These are phyloP conservation scores for Callimorpha dominula DNA, from an alignment of 2,888 invertebrate genomes.

Conservation along the genomic window DNA sequence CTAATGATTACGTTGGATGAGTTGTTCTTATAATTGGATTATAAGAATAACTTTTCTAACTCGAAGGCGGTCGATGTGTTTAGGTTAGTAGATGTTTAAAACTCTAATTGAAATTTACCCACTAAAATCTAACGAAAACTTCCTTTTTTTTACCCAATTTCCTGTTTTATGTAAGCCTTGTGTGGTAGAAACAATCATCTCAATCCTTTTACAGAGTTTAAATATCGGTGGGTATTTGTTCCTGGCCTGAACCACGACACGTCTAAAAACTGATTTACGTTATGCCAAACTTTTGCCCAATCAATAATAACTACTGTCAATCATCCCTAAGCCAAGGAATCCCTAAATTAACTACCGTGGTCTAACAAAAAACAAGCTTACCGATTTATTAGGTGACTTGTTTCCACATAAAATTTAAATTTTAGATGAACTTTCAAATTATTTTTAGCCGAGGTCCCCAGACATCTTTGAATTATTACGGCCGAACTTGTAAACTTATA, in stretches of 20 bases:
- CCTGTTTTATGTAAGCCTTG: too few relatives aligned
- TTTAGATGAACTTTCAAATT: constrained; percentile 26
- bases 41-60: too few relatives aligned
- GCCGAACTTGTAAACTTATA: constrained; percentile 22
- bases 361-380: not conserved
- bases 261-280: not conserved
- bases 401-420: constrained; percentile 22
- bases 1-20: too few relatives aligned
- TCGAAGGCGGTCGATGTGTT: too few relatives aligned
- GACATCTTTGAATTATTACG: constrained; percentile 38
- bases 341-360: not conserved
- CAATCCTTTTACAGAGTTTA: not conserved
- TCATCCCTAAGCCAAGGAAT: not conserved
- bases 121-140: too few relatives aligned
- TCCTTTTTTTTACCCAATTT: too few relatives aligned
- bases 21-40: too few relatives aligned
- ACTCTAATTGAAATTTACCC: too few relatives aligned
- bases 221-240: not conserved
- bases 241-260: not conserved
- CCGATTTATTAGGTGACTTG: not conserved
- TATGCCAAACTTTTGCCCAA: not conserved
- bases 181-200: not conserved
- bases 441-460: constrained; percentile 22
- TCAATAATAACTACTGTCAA: not conserved
- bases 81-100: too few relatives aligned